Base-by-base conservation (phyloP, 2,797 vertebrate species). In the Serranus cabrilla region DNA sequence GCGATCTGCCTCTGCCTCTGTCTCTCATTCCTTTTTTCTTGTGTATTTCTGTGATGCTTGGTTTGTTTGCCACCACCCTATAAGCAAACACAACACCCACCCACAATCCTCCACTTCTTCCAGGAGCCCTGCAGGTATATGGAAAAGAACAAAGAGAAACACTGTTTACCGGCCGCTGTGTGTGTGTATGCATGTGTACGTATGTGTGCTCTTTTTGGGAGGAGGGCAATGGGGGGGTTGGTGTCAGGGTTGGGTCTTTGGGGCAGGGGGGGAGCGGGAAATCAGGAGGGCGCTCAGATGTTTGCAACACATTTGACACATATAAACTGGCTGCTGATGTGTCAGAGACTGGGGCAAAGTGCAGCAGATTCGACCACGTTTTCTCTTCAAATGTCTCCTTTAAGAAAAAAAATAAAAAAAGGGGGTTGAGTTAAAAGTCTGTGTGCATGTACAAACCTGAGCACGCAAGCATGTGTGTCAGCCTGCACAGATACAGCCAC, bases 41-140 rank as follows among this genome's bases (percentile, higher is more conserved):
- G 76, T 91, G 78, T 90, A 71, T 90, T 85, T 88, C 84, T 89
- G 84, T 88, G 88, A 90, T 92, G 85, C 87, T 83, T 89, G 85
- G 90, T 91, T 85, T 92, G 88, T 92, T 90, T 92, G 85, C 85
- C 84, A 64, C 86, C 87, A 87, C 88, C 87, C 92, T 84, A 85
- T 91, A 89, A 91, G 91, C 87, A 94, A 93, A 93, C 90, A 92
- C 81, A 91, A 91, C 91, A 92, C 90, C 87, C 86, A 89, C 90
- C 89, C 88, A 90, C 89, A 88, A 87, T 85, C 87, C 79, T 84
- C 80, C 82, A 83, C 60, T 82, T 89, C 80, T 82, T 84, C 83
- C 85, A 87, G 86, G 79, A 92, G 88, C 90, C 92, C 91, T 89
- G 88, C 89, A 93, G 92, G 92, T 92, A 91, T 83, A 88, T 68